Base-by-base conservation (phyloP, 2,888 invertebrate genomes). In the Drosophila histrio region DNA sequence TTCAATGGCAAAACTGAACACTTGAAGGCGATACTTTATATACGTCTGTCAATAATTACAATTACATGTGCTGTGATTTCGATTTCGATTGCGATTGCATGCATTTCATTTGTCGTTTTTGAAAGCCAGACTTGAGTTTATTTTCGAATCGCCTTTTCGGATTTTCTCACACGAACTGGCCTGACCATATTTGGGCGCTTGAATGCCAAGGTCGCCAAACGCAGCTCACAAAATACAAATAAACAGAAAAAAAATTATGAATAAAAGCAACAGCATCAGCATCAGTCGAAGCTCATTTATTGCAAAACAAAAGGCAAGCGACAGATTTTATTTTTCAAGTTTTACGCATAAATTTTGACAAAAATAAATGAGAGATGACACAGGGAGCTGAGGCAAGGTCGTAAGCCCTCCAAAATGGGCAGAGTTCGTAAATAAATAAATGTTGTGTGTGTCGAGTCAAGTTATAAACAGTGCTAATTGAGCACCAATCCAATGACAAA, bases 201-300 rank as follows among this genome's bases (percentile, higher is more conserved):
- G 84, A 85, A 85, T 85, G 89, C 89, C 84, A 85, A 88, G 84
- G 89, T 66, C 82, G 43, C 19, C 47, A 26, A 56, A 43, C 64
- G 62, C 34, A 62, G 50, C 69, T 47, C 64, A 59, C 53, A 54
- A 50, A 50, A 60, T 19, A 65, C 7, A 39, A 49, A 41, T 30
- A 46, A 54, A 49, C 17, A 50, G 32, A 36, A 57, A 41, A 65
- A 30, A 26, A 30, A 28, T 21, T n/a, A n/a, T n/a, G n/a, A 43
- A 15, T 17, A 26, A 15, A 24, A 46, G 32, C 28, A 46, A 26
- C 19, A 59, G 46, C 56, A 59, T 36, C 56, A 50, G 47, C 66
- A 44, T 38, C 66, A 58, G 34, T 32, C 34, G 28, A 26, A 49
- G 44, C 53, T 65, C 63, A 75, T 84, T 81, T 77, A 69, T 68